These are phyloP conservation scores for Dryocosmus kuriphilus DNA, from an alignment of 2,888 invertebrate genomes.

Conservation along the genomic window DNA sequence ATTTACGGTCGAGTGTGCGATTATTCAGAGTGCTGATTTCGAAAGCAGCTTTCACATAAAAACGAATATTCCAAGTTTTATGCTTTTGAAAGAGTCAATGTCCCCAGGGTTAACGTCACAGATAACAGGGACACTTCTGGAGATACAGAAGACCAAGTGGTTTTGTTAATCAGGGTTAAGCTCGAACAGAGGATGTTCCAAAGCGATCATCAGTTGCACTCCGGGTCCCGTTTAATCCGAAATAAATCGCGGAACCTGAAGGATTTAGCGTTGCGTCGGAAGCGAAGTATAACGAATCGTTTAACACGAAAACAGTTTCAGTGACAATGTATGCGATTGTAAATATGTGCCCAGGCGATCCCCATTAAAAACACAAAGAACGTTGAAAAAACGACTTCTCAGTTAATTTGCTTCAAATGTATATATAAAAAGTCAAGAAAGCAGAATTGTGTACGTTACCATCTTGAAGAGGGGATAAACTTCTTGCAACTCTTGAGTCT, in stretches of 20 bases:
- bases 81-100: background rate
- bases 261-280: conserved; percentile 1
- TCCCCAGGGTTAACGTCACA: background rate
- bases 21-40: conserved; percentile 12
- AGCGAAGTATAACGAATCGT: background rate
- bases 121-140: background rate
- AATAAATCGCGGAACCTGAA: background rate
- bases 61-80: conserved; percentile 1
- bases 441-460: conserved; percentile 8
- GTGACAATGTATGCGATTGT: background rate
- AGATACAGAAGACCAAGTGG: conserved; percentile 5
- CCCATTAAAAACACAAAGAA: background rate
- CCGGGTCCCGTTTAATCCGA: conserved; percentile 5
- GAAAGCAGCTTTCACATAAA: background rate
- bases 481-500: conserved; percentile 8
- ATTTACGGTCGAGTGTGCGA: background rate
- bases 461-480: background rate
- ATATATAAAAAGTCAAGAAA: background rate
- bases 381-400: background rate
- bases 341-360: background rate
- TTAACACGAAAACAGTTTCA: background rate
- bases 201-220: conserved; percentile 2
- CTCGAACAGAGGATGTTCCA: background rate
- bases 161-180: conserved; percentile 9
- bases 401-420: background rate